A percentile compares a stretch with the other conserved stretches of the same genome.
These are phyloP conservation scores for Polyommatus icarus DNA, from an alignment of 2,888 invertebrate species.

Conservation along the genomic window DNA sequence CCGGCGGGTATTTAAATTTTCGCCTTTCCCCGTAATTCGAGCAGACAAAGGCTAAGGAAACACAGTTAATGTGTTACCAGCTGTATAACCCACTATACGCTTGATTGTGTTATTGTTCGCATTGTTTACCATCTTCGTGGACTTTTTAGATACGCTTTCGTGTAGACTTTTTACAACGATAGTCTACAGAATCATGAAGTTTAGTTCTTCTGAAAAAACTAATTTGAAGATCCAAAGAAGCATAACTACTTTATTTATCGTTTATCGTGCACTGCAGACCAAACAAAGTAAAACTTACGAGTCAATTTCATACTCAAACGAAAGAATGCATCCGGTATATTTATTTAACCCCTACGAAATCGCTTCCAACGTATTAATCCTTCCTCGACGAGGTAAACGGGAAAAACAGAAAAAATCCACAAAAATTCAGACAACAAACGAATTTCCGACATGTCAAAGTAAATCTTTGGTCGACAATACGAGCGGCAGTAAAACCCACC, in stretches of 20 bases:
- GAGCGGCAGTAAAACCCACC: conserved; percentile 77
- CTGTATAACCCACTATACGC: conserved; percentile 62
- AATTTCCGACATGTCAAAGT: conserved; percentile 75
- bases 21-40: conserved; percentile 74
- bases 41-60: conserved; percentile 74
- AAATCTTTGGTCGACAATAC: conserved; percentile 76
- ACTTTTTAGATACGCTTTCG: not conserved
- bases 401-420: conserved; percentile 38
- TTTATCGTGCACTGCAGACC: not conserved
- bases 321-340: conserved; percentile 8
- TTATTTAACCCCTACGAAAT: conserved; percentile 30
- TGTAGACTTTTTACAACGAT: no score
- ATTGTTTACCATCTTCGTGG: not conserved
- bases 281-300: not conserved
- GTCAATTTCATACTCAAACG: not conserved
- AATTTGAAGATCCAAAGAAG: not conserved
- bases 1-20: conserved; percentile 77
- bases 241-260: not conserved
- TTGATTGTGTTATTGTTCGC: conserved; percentile 34
- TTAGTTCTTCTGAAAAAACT: not conserved
- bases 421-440: conserved; percentile 63
- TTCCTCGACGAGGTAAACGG: conserved; percentile 39
- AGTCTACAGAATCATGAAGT: no score
- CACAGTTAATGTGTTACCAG: conserved; percentile 69
- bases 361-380: conserved; percentile 39